Percentiles rank a stretch among this genome's conserved stretches.
Conservation (phyloP, 1,140 invertebrate genomes). For the Pogonomyrmex barbatus region DNA sequence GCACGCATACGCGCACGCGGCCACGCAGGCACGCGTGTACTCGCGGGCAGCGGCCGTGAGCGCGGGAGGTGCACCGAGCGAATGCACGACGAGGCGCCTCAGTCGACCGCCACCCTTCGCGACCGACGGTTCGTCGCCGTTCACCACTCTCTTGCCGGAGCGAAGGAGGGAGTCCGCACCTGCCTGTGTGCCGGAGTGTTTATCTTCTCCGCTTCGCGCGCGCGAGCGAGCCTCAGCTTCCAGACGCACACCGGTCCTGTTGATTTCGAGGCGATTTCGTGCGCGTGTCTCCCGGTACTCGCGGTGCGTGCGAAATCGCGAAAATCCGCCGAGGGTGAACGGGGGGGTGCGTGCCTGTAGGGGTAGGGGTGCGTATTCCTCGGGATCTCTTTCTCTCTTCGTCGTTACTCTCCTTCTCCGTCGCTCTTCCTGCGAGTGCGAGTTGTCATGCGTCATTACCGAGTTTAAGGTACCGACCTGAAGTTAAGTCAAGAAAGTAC, state of each 20-base stretch:
- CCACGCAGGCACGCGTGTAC: slow-evolving; percentile 20
- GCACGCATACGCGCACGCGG: neutral
- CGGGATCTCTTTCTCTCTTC: neutral
- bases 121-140: slow-evolving; percentile 50
- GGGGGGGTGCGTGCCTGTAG: slow-evolving; percentile 12
- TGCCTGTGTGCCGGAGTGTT: slow-evolving; percentile 30
- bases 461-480: slow-evolving; percentile 21
- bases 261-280: neutral
- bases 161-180: slow-evolving; percentile 15
- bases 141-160: slow-evolving; percentile 14
- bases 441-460: slow-evolving; percentile 12
- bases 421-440: neutral
- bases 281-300: slow-evolving; percentile 7
- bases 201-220: neutral
- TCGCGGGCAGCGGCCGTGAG: slow-evolving; percentile 8
- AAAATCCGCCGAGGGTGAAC: neutral
- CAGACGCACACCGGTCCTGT: neutral
- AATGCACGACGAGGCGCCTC: slow-evolving; percentile 60
- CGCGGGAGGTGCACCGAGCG: slow-evolving; percentile 61
- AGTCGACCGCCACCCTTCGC: slow-evolving; percentile 72
- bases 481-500: neutral
- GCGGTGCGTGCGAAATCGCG: slow-evolving; percentile 8
- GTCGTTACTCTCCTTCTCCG: neutral
- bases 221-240: neutral
- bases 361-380: neutral